A percentile compares a stretch with the other conserved stretches of the same genome.
phyloP scores from a whole-genome alignment of 1,140 invertebrate species.

The Uloborus diversus region DNA sequence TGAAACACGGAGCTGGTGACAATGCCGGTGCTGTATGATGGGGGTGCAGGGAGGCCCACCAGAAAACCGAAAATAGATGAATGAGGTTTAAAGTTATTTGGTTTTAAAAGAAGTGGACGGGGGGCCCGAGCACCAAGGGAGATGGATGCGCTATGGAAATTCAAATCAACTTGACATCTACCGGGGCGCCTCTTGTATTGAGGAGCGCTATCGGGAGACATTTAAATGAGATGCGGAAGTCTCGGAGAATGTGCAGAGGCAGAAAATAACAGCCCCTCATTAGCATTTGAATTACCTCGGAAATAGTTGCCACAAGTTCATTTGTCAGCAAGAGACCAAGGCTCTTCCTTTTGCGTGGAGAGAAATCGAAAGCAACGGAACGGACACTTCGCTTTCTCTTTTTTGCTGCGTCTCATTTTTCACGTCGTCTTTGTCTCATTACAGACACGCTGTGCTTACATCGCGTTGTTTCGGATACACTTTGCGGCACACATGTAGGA shows the following conservation, averaged over 20 bases:
- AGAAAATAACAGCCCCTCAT: slow-evolving; percentile 57
- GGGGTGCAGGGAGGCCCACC: no score
- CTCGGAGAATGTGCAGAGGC: slow-evolving; percentile 33
- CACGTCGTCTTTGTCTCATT: not conserved
- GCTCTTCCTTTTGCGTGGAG: not conserved
- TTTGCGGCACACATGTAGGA: no score
- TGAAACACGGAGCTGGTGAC: slow-evolving; percentile 2
- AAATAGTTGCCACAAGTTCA: slow-evolving; percentile 51
- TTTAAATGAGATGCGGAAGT: slow-evolving; percentile 41
- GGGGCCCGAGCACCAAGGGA: slow-evolving; percentile 10
- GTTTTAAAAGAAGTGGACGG: slow-evolving; percentile 55
- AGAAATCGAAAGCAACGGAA: slow-evolving; percentile 7
- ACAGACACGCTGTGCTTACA: not conserved
- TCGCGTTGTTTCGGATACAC: no score
- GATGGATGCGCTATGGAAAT: slow-evolving; percentile 56
- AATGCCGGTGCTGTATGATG: no score
- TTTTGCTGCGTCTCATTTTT: not conserved
- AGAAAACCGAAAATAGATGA: slow-evolving; percentile 55
- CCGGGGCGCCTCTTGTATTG: slow-evolving; percentile 6
- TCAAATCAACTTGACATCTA: slow-evolving; percentile 57
- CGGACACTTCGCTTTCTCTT: not conserved
- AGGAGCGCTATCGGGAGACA: slow-evolving; percentile 16
- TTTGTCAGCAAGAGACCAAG: slow-evolving; percentile 50
- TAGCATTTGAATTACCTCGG: slow-evolving; percentile 57
- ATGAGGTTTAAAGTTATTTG: slow-evolving; percentile 54